Evolutionary conservation across 92 coral and sea anemone species (phyloP), one percentile per base, ranked within the genome.

Genomic region (Palythoa grandiflora): DNA sequence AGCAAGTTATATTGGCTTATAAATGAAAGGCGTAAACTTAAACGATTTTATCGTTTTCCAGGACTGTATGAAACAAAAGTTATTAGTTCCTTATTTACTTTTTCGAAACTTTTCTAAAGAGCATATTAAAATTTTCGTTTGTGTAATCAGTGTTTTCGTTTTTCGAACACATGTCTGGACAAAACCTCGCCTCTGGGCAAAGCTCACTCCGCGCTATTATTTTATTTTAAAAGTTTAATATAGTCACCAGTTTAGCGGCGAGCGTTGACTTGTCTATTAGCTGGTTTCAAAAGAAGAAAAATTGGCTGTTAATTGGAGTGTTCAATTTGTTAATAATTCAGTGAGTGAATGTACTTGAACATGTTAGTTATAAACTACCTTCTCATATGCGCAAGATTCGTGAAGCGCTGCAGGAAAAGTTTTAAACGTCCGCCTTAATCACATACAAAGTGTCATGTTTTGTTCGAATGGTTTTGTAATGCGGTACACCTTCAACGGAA

Each of bases 381-480:
- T 11, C 7, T 13, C 10, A 11, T 15, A 39, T 39, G 20, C 7
- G 8, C 9, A 14, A 9, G 53, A 39, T 15, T 6, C 1, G 16
- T 28, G 11, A 40, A 52, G 12, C 3, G 51, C 44, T 4, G 65
- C 21, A 2, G 40, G 65, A 59, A 80, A 39, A 17, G 4, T 57
- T 48, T 38, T 89, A 90, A 61, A 90, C 93, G 15, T 77, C 60
- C 15, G 91, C 93, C 21, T 70, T 76, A 81, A 84, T 75, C 14
- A 91, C 89, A 70, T 91, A 71, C 20, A 91, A 51, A 2, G 77
- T 87, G 68, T 91, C 93, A 57, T 87, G 85, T 83, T 77, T 83
- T 16, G 91, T 91, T 38, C 80, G 88, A 35, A 91, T 87, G 11
- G 88, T 87, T 60, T 91, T 91, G 76, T 91, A 88, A 44, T 59